A percentile compares a stretch with the other conserved stretches of the same genome.
phyloP scores from a whole-genome alignment of 2,888 invertebrate species.

The Aplocera efformata region DNA sequence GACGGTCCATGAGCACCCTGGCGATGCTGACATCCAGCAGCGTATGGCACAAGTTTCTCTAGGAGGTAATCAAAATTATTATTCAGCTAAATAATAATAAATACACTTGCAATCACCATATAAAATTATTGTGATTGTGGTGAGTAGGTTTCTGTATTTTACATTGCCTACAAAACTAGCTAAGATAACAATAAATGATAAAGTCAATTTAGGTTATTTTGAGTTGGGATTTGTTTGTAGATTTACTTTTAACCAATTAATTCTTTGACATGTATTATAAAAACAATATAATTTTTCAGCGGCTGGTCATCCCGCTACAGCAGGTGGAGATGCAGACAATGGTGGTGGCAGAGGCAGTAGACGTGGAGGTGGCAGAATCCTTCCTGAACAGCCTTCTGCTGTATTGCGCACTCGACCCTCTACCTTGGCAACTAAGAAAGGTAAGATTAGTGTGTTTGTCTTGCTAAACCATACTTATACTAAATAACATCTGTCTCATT shows the following conservation, averaged over 20 bases:
- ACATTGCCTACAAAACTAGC: no score
- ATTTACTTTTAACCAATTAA: no score
- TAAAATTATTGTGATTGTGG: no score
- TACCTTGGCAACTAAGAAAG: slow-evolving; percentile 55
- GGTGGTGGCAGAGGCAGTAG: slow-evolving; percentile 59
- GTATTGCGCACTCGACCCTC: slow-evolving; percentile 66
- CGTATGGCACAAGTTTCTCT: slow-evolving; percentile 55
- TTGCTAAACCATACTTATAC: no score
- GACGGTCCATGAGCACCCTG: slow-evolving; percentile 60
- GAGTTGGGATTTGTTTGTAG: no score
- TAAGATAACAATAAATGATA: no score
- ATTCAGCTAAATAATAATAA: no score
- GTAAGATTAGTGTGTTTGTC: slow-evolving; percentile 39
- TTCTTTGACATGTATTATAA: no score
- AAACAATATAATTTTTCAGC: slow-evolving; percentile 4
- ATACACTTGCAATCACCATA: no score
- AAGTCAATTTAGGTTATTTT: no score
- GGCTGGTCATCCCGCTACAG: slow-evolving; percentile 14
- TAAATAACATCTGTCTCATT: no score
- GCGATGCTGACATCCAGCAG: slow-evolving; percentile 63
- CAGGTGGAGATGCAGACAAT: slow-evolving; percentile 41
- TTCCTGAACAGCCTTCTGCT: slow-evolving; percentile 54
- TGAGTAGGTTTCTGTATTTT: no score
- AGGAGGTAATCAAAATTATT: slow-evolving; percentile 39
- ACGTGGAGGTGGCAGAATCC: slow-evolving; percentile 74